These are phyloP conservation scores for Empidonax alnorum DNA, from an alignment of 2,113 vertebrate species.

Conservation along the genomic window DNA sequence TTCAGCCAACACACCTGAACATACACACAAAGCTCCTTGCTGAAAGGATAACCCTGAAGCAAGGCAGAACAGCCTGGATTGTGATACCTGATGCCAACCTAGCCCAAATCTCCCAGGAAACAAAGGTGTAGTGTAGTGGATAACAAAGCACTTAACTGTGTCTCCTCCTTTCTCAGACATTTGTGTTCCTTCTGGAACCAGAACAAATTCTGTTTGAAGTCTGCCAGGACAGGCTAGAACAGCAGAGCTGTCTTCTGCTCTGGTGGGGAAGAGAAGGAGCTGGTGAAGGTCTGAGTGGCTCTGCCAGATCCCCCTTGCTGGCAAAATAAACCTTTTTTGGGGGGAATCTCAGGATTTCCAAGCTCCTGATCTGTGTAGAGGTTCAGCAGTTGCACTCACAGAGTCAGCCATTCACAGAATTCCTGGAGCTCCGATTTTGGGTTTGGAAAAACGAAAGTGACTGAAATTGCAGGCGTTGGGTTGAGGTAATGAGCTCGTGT, in stretches of 20 bases:
- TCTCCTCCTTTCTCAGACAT: not conserved
- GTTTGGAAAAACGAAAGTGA: not conserved
- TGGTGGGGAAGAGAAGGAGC: not conserved
- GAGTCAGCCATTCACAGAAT: not conserved
- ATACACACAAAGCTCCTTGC: not conserved
- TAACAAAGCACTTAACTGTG: conserved; percentile 29
- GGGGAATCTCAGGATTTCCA: not conserved
- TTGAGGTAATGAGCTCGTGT: conserved; percentile 36
- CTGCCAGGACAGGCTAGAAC: not conserved
- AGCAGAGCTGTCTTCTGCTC: not conserved
- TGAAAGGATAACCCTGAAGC: conserved; percentile 47
- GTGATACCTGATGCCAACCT: conserved; percentile 33
- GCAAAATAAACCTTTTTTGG: not conserved
- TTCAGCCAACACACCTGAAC: conserved; percentile 12
- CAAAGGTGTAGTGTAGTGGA: conserved; percentile 49
- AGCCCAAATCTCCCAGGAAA: conserved; percentile 46
- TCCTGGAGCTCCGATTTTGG: not conserved
- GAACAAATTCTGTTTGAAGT: not conserved
- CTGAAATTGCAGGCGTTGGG: not conserved
- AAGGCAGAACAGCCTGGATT: not conserved
- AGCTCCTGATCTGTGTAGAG: not conserved
- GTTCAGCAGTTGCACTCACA: not conserved
- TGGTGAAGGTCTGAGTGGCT: not conserved
- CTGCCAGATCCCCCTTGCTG: not conserved
- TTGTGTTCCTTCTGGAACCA: not conserved